Evolutionary conservation across 1,140 invertebrate species (phyloP).

Genomic region (Macrostomum lignano): DNA sequence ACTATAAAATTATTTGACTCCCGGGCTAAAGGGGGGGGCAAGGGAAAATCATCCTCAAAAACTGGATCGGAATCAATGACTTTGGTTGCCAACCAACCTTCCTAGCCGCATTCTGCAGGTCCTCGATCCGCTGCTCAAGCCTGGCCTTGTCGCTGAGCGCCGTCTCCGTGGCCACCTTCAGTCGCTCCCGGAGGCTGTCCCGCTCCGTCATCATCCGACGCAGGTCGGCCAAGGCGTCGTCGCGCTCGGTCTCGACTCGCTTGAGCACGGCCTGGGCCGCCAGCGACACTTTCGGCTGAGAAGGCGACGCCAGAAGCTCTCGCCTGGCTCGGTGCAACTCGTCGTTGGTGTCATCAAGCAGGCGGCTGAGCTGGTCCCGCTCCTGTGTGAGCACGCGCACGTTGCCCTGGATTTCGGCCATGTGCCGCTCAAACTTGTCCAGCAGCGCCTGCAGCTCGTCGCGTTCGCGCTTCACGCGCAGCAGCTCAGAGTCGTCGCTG

Average conservation of each 20-base stretch:
- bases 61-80: too few species aligned
- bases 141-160: constrained; percentile 27
- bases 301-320: constrained; percentile 18
- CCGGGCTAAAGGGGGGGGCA: too few species aligned
- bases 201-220: constrained; percentile 19
- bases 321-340: constrained; percentile 17
- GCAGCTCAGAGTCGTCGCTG: too few species aligned
- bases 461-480: constrained; percentile 16
- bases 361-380: constrained; percentile 19
- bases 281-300: too few species aligned
- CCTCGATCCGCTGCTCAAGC: constrained; percentile 22
- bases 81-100: too few species aligned
- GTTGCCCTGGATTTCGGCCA: constrained; percentile 27
- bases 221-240: constrained; percentile 20
- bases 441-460: constrained; percentile 23
- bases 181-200: constrained; percentile 21
- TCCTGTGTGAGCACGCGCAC: constrained; percentile 24
- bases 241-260: constrained; percentile 22
- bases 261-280: constrained; percentile 24
- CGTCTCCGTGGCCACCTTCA: constrained; percentile 28
- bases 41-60: too few species aligned
- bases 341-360: constrained; percentile 27
- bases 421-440: constrained; percentile 27
- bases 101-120: constrained; percentile 10
- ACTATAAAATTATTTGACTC: too few species aligned